Evolutionary conservation across 1,140 invertebrate genomes (phyloP), one percentile per base, ranked within the genome.

Genomic region (Asobara japonica): DNA sequence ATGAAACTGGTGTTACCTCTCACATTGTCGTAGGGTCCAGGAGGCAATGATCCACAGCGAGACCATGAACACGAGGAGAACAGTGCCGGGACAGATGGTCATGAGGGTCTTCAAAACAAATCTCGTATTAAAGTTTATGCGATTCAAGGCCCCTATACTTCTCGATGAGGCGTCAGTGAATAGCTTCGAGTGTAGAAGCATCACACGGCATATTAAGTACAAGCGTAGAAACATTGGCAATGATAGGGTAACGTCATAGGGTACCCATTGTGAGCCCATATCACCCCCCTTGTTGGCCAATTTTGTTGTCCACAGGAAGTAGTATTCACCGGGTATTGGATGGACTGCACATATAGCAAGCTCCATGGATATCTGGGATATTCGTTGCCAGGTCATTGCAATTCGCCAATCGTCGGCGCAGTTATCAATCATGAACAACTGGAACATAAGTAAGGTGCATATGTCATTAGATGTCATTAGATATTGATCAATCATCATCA

Each of bases 391-490:
- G 71, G 98, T 99, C 94, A 99, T 98, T 75, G 98, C 98, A 89
- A 99, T 99, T 83, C 98, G 91, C 98, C 98, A 99, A 90, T 99
- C 98, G 88, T 99, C 98, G 65, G 98, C 97, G 89, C 97, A 99
- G 91, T 99, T 99, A 91, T 99, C 97, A 89, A 98, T 98, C 95
- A 98, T 97, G 90, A 98, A 98, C 89, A 98, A 91, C 97, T 98
- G 90, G n/a, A 62, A 62, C 60, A 62, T n/a, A n/a, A n/a, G 13
- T 36, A 36, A 36, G 6, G 6, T 0, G 0, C 33, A 36, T 36
- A 36, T 36, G n/a, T n/a, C n/a, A n/a, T n/a, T n/a, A n/a, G n/a
- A n/a, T 13, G 41, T 45, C 13, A 45, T 6, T 45, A 16, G 13
- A 11, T 16, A 16, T 16, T 4, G 31, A 11, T 45, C 41, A 45